phyloP scores from a whole-genome alignment of 2,113 vertebrate species.

The Spheniscus mendiculus region DNA sequence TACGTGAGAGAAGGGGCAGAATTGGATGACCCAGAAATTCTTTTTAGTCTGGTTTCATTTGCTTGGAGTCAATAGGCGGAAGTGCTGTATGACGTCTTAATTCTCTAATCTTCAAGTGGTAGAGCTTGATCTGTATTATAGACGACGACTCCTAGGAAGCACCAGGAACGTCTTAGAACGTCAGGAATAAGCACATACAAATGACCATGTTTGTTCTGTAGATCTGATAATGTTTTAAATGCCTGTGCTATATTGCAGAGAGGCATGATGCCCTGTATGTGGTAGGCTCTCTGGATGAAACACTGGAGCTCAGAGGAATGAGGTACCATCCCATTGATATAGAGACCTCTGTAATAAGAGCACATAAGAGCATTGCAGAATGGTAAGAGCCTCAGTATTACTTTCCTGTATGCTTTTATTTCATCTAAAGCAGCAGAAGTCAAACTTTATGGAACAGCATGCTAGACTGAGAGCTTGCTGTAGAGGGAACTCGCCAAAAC shows the following conservation, averaged over 20 bases:
- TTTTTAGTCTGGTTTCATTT: not conserved
- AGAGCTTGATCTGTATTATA: not conserved
- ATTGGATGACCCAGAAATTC: not conserved
- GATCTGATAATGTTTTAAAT: not conserved
- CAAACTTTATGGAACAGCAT: not conserved
- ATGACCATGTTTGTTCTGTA: not conserved
- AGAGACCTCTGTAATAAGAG: conserved; percentile 92
- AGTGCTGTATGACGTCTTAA: not conserved
- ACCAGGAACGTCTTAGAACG: accelerated
- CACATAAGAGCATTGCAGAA: conserved; percentile 96
- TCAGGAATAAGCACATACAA: not conserved
- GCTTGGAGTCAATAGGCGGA: not conserved
- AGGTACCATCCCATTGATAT: conserved; percentile 97
- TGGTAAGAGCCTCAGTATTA: conserved; percentile 79
- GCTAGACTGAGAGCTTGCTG: not conserved
- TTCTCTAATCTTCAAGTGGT: not conserved
- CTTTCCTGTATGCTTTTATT: not conserved
- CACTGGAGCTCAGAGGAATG: conserved; percentile 94
- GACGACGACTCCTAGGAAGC: not conserved
- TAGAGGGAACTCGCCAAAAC: not conserved
- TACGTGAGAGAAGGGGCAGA: not conserved
- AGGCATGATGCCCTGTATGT: conserved; percentile 94
- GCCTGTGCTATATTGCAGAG: conserved; percentile 74
- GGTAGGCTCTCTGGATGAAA: conserved; percentile 94
- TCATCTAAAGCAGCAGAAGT: not conserved